Base-by-base conservation (phyloP, 1,140 invertebrate genomes). In the Mylabris phalerata region DNA sequence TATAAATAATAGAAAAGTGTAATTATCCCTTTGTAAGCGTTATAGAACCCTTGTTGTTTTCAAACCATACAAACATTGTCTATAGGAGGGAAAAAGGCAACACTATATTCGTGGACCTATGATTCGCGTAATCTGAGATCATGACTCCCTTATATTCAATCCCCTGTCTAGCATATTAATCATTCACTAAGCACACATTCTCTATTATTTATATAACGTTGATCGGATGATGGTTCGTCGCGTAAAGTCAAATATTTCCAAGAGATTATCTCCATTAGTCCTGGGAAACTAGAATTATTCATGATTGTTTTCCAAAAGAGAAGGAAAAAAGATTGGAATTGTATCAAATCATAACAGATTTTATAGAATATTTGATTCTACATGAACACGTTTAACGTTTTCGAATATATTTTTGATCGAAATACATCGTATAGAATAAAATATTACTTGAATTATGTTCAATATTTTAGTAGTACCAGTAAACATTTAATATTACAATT, bases 391-490 rank as follows among this genome's bases (percentile, higher is more conserved):
- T 59, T 55, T 43, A 57, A 66, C 64, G 64, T 54, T 64, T 59
- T 54, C 42, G 61, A 66, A 66, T 66, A 64, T 61, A 66, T 61
- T 64, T 66, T 63, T 66, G 61, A 66, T 66, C 61, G 62, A 66
- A 63, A 64, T 64, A 66, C 59, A 64, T 58, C 61, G 54, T 39
- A 50, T 60, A 58, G 60, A 61, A 61, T 59, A 61, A 56, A 66
- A 64, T 5, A 7, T 11, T 4, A 11, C 56, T 60, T 13, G 42
- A 55, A 60, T 38, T 19, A 19, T 19, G 19, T 7, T 40, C 39
- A 40, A 40, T 40, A 40, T 40, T 40, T 6, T 10, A 7, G 39
- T 40, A 49, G 11, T 19, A 19, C 1, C 19, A 19, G 19, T 19
- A 19, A 19, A 19, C 19, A 19, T 19, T 19, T 19, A 19, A 1